Evolutionary conservation across 2,888 invertebrate genomes (phyloP).

Genomic region (Copidosoma aretas): DNA sequence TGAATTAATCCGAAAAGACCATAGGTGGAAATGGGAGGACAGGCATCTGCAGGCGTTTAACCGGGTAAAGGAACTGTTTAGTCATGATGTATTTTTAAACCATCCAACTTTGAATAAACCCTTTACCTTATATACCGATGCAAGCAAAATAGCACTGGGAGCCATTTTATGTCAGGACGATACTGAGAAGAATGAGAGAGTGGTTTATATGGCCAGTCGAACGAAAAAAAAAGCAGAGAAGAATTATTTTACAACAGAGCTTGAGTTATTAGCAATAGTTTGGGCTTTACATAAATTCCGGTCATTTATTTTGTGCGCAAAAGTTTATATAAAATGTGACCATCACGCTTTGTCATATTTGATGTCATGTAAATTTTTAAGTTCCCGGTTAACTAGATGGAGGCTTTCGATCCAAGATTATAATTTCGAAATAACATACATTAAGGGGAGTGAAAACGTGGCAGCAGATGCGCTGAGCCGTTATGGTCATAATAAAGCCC

Average conservation of each 20-base stretch:
- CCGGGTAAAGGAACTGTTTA: background rate
- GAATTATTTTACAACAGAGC: slow-evolving; percentile 3
- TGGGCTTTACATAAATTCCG: no score
- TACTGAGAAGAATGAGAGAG: background rate
- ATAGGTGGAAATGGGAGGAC: background rate
- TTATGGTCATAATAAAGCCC: background rate
- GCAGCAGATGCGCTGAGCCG: no score
- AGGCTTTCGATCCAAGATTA: background rate
- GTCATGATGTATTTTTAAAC: background rate
- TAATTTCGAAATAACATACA: background rate
- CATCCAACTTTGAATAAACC: background rate
- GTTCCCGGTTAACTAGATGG: background rate
- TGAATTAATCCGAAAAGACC: background rate
- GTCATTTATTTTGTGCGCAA: no score
- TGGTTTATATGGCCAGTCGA: no score
- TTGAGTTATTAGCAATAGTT: background rate
- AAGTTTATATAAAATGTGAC: no score
- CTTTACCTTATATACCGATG: background rate
- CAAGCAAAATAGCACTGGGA: no score
- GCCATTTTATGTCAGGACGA: background rate
- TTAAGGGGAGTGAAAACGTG: no score
- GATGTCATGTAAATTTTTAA: background rate
- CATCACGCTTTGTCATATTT: background rate
- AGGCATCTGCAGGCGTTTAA: background rate
- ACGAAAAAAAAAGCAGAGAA: no score